phyloP scores from a whole-genome alignment of 2,113 vertebrate genomes.

The Oceanodroma tethys region DNA sequence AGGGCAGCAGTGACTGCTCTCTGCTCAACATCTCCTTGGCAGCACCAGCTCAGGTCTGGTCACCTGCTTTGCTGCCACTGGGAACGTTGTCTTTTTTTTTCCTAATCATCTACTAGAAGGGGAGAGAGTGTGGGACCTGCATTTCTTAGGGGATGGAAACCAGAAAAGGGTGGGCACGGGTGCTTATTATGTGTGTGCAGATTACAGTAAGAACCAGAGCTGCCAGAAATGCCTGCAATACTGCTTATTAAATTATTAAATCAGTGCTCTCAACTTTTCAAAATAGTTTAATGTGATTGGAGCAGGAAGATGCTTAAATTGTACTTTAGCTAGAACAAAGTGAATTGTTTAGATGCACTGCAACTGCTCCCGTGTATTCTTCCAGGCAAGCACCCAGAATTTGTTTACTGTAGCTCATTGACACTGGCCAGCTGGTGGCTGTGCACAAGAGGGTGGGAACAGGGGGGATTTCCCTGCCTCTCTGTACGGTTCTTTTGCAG shows the following conservation, averaged over 20 bases:
- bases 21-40: background rate
- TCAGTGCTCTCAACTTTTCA: background rate
- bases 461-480: background rate
- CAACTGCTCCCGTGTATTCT: background rate
- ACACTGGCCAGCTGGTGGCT: background rate
- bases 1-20: too few species aligned
- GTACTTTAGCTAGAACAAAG: background rate
- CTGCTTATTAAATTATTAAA: background rate
- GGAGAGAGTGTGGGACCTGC: background rate
- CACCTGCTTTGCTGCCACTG: background rate
- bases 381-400: background rate
- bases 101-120: background rate
- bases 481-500: background rate
- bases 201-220: background rate
- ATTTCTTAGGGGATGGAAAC: background rate
- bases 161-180: fast-evolving
- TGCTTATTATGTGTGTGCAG: background rate
- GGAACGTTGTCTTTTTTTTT: background rate
- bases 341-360: background rate
- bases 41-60: background rate
- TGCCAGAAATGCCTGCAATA: background rate
- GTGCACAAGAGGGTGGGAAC: background rate
- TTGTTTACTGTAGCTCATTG: background rate
- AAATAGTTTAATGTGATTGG: background rate
- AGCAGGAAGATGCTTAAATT: background rate